A percentile compares a stretch with the other conserved stretches of the same genome.
These are phyloP conservation scores for Myripristis jacobus DNA, from an alignment of 2,797 vertebrate genomes.

Conservation along the genomic window DNA sequence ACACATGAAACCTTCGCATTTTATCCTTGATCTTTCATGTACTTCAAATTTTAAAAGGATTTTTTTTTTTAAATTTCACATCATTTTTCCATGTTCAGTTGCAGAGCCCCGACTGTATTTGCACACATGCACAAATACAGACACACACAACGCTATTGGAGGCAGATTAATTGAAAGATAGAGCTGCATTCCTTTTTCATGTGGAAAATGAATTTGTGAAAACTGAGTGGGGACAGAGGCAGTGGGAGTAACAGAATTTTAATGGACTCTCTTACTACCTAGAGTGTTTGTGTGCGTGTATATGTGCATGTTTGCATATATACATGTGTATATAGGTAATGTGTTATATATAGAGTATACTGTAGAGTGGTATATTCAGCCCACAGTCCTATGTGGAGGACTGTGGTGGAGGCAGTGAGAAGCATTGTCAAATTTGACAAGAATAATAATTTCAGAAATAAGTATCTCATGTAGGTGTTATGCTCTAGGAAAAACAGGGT, in stretches of 20 bases:
- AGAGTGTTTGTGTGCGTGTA: background rate
- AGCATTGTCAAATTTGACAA: too few relatives aligned
- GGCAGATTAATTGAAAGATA: constrained; percentile 47
- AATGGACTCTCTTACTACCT: constrained; percentile 27
- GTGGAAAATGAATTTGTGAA: constrained; percentile 46
- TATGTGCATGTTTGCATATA: constrained; percentile 12
- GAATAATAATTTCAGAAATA: too few relatives aligned
- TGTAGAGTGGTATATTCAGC: background rate
- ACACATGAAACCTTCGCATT: background rate
- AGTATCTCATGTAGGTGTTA: too few relatives aligned
- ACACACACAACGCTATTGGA: background rate
- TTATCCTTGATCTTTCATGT: background rate
- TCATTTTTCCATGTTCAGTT: constrained; percentile 1
- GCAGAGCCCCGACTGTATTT: background rate
- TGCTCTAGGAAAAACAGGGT: background rate
- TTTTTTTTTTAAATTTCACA: background rate
- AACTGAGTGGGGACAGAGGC: constrained; percentile 16
- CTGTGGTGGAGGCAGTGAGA: too few relatives aligned
- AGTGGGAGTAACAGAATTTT: constrained; percentile 23
- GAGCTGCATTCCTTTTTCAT: constrained; percentile 18
- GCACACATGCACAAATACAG: background rate
- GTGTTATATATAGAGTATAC: background rate
- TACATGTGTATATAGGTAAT: background rate
- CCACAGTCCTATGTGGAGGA: too few relatives aligned
- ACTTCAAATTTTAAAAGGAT: background rate